A percentile compares a stretch with the other conserved stretches of the same genome.
Conservation (phyloP, 2,113 vertebrate species). For the Craseonycteris thonglongyai region DNA sequence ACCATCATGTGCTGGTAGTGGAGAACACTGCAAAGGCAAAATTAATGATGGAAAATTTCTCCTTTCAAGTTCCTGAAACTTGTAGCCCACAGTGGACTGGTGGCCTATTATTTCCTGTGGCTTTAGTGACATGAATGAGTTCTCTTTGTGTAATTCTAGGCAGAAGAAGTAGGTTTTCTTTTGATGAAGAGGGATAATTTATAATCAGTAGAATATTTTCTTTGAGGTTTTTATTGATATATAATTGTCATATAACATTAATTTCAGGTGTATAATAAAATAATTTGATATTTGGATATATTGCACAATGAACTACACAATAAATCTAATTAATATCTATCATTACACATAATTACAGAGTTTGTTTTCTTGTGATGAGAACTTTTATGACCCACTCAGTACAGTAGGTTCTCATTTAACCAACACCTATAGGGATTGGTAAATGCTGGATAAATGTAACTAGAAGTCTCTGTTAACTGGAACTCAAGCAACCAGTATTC, state of each 20-base stretch:
- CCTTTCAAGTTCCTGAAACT: not conserved
- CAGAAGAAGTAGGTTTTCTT: not conserved
- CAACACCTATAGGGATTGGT: too few relatives aligned
- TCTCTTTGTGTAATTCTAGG: not conserved
- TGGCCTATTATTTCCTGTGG: not conserved
- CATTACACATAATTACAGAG: too few relatives aligned
- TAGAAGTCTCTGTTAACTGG: too few relatives aligned
- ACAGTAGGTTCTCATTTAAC: too few relatives aligned
- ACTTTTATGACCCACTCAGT: not conserved
- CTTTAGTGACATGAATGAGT: not conserved
- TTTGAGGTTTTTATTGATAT: not conserved
- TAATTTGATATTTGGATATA: too few relatives aligned
- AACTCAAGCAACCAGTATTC: too few relatives aligned
- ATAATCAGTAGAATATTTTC: not conserved
- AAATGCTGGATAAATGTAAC: too few relatives aligned
- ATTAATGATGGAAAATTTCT: slow-evolving; percentile 7
- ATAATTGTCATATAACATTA: too few relatives aligned
- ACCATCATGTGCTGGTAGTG: not conserved
- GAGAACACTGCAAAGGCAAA: not conserved
- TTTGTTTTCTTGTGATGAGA: not conserved
- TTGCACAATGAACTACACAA: too few relatives aligned
- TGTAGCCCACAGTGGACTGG: not conserved
- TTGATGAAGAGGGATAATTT: not conserved
- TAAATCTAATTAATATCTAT: too few relatives aligned
- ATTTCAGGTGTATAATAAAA: too few relatives aligned